Base-by-base conservation (phyloP, 30 jellyfish, hydroid and myxozoan genomes). In the Aurelia sp. region DNA sequence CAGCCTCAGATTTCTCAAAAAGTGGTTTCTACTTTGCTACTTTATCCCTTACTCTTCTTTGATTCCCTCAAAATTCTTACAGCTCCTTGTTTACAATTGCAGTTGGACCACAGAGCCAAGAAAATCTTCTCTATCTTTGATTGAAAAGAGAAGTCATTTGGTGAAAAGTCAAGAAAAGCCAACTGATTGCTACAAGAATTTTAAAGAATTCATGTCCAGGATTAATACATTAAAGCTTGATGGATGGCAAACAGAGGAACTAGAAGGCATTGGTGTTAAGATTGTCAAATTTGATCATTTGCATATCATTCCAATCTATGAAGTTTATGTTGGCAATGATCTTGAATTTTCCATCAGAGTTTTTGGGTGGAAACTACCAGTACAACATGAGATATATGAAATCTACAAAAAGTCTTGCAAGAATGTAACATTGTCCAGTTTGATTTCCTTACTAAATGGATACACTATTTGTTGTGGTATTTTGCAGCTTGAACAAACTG, bases 261-360 rank as follows among this genome's bases (percentile, higher is more conserved):
- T 4, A 41, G 52, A 41, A 41, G 52, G 7, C 52, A 41, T 41
- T 8, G 12, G 52, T 41, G 52, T 41, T 5, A 41, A 41, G 9
- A 41, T 41, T 41, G 9, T 41, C 52, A 41, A 41, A 41, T 41
- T 41, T 41, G 84, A 40, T 50, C 13, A 72, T 16, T 15, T 11
- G 4, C 67, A 72, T 50, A 72, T 41, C 22, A 21, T 41, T 72
- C 84, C 84, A 72, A 17, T 3, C 22, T 72, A 41, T 72, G 67
- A 72, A 11, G 8, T 72, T 15, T 72, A 4, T 13, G 38, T 72
- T 72, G 78, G 38, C 38, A 69, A 17, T 8, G 16, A 27, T 27
- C 38, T 72, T 6, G 64, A 31, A 2, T 72, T 72, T 18, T n/a
- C 78, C 16, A 41, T 72, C 1, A 18, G 65, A 15, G 72, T 72